These are phyloP conservation scores for Pomacea maculata DNA, from an alignment of 1,140 invertebrate species.

Conservation along the genomic window DNA sequence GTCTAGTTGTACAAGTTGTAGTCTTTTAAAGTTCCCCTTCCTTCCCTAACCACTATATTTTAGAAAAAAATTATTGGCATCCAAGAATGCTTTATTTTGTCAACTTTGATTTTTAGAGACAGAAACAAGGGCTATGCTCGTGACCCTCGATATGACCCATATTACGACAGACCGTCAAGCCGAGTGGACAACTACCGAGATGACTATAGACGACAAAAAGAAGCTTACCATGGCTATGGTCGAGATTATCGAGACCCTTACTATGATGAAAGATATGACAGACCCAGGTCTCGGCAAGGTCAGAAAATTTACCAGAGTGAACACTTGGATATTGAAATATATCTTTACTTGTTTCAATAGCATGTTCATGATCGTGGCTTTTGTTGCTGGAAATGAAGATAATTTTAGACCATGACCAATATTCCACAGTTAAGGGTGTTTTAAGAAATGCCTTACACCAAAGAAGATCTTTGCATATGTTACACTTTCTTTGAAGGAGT, in stretches of 20 bases:
- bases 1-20: too few relatives aligned
- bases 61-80: too few relatives aligned
- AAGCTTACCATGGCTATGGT: constrained; percentile 15
- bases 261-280: constrained; percentile 53
- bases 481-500: too few relatives aligned
- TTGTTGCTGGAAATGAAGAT: not conserved
- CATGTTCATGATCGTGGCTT: not conserved
- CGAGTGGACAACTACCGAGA: constrained; percentile 27
- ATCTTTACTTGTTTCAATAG: not conserved
- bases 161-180: constrained; percentile 43
- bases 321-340: not conserved
- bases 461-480: too few relatives aligned
- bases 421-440: too few relatives aligned
- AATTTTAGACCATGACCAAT: too few relatives aligned
- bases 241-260: constrained; percentile 32
- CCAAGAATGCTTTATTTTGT: too few relatives aligned
- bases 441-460: too few relatives aligned
- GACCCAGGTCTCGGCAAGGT: constrained; percentile 56
- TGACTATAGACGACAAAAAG: constrained; percentile 14
- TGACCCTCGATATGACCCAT: constrained; percentile 34
- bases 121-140: constrained; percentile 21
- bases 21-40: too few relatives aligned
- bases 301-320: not conserved
- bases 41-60: too few relatives aligned
- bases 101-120: constrained; percentile 23